Conservation (phyloP, 2,888 invertebrate genomes). For the Apomyelois bistriatella region DNA sequence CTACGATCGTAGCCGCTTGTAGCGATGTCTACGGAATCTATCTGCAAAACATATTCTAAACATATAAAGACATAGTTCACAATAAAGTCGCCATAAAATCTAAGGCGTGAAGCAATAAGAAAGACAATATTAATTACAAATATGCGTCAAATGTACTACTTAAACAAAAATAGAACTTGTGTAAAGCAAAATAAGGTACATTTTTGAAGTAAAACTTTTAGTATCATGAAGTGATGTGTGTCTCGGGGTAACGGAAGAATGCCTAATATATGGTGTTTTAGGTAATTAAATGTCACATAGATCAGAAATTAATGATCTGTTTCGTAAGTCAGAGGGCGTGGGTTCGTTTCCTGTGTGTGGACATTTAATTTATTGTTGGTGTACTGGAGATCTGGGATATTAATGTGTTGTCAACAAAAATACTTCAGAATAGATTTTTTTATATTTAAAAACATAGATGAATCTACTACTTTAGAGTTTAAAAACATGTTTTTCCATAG, state of each 20-base stretch:
- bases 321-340: conserved; percentile 45
- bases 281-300: conserved; percentile 80
- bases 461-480: too few species aligned
- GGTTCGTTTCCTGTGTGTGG: conserved; percentile 5
- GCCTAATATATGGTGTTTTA: conserved; percentile 77
- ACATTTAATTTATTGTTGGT: conserved; percentile 4
- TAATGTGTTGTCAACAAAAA: neutral
- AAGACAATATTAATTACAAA: conserved; percentile 68
- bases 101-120: conserved; percentile 78
- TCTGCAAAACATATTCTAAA: neutral
- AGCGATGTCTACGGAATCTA: too few species aligned
- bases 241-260: conserved; percentile 67
- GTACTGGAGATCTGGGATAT: neutral
- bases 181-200: conserved; percentile 21
- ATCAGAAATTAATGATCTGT: conserved; percentile 79
- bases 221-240: conserved; percentile 32
- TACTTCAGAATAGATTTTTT: neutral
- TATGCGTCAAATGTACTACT: conserved; percentile 3
- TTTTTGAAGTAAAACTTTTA: conserved; percentile 14
- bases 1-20: too few species aligned
- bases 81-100: conserved; percentile 61
- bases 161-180: conserved; percentile 26
- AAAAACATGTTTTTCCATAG: too few species aligned
- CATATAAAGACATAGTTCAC: conserved; percentile 14
- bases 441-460: too few species aligned